Evolutionary conservation across 2,113 vertebrate species (phyloP).

Genomic region (Penelope pileata): DNA sequence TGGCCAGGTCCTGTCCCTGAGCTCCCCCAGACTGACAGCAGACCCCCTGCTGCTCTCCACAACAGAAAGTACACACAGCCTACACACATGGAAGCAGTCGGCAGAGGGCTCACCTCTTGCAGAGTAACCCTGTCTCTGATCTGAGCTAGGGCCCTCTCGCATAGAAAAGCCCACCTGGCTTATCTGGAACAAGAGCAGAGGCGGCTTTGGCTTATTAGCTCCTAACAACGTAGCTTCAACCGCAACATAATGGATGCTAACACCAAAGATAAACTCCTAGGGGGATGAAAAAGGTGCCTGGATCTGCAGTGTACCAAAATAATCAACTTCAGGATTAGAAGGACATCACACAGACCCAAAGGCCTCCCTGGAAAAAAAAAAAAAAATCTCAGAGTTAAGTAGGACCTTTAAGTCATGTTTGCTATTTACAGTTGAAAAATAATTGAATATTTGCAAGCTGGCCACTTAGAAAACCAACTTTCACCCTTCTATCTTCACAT

Average conservation of each 20-base stretch:
- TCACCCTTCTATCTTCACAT: not conserved
- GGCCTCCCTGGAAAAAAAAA: not conserved
- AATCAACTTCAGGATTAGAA: not conserved
- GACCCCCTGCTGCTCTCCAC: not conserved
- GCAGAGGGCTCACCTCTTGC: not conserved
- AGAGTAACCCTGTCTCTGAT: not conserved
- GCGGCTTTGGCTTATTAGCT: not conserved
- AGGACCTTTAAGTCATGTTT: not conserved
- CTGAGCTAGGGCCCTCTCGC: rapidly evolving
- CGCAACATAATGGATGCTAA: not conserved
- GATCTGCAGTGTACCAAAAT: not conserved
- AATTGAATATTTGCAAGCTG: not conserved
- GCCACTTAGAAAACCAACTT: not conserved
- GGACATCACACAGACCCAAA: not conserved
- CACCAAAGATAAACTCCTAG: not conserved
- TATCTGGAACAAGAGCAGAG: not conserved
- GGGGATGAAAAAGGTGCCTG: not conserved
- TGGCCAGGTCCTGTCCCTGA: not conserved
- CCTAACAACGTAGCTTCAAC: not conserved
- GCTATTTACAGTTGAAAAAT: constrained; percentile 13
- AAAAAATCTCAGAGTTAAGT: not conserved
- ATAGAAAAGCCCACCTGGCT: not conserved
- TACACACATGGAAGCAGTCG: rapidly evolving
- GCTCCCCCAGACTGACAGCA: not conserved
- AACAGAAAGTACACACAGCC: rapidly evolving